A percentile compares a stretch with the other conserved stretches of the same genome.
Conservation (phyloP, 2,888 invertebrate species). For the Drosophila tanythrix region DNA sequence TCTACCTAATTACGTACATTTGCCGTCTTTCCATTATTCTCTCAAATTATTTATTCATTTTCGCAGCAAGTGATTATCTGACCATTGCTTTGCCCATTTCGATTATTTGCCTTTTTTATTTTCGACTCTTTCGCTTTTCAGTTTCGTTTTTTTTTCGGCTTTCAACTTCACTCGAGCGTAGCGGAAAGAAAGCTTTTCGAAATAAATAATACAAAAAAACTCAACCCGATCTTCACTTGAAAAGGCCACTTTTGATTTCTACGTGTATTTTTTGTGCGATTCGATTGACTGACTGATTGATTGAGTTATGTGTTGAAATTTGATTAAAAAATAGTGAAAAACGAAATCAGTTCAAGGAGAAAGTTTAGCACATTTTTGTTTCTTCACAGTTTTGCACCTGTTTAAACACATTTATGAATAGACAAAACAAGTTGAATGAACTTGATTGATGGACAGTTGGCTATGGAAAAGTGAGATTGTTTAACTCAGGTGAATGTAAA, state of each 20-base stretch:
- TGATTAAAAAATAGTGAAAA: conserved; percentile 36
- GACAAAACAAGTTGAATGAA: conserved; percentile 40
- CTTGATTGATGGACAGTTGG: conserved; percentile 25
- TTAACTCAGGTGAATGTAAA: conserved; percentile 5
- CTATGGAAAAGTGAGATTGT: conserved; percentile 16
- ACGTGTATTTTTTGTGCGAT: conserved; percentile 32
- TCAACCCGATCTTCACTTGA: conserved; percentile 21
- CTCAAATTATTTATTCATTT: conserved; percentile 51
- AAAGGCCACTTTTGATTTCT: conserved; percentile 56
- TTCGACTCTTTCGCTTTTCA: conserved; percentile 31
- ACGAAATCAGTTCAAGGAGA: conserved; percentile 57
- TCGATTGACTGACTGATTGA: conserved; percentile 39
- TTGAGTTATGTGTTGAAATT: conserved; percentile 18
- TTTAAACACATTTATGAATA: conserved; percentile 17
- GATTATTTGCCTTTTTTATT: conserved; percentile 19
- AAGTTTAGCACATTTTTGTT: conserved; percentile 61
- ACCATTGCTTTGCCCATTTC: conserved; percentile 36
- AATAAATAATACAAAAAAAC: conserved; percentile 5
- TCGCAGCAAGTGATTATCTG: conserved; percentile 45
- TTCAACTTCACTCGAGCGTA: conserved; percentile 47
- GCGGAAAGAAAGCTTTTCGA: conserved; percentile 48
- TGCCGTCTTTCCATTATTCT: conserved; percentile 11
- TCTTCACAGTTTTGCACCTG: conserved; percentile 44
- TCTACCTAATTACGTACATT: conserved; percentile 44
- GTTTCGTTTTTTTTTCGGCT: conserved; percentile 42